These are phyloP conservation scores for Aspidapion aeneum DNA, from an alignment of 2,888 invertebrate genomes.

Conservation along the genomic window DNA sequence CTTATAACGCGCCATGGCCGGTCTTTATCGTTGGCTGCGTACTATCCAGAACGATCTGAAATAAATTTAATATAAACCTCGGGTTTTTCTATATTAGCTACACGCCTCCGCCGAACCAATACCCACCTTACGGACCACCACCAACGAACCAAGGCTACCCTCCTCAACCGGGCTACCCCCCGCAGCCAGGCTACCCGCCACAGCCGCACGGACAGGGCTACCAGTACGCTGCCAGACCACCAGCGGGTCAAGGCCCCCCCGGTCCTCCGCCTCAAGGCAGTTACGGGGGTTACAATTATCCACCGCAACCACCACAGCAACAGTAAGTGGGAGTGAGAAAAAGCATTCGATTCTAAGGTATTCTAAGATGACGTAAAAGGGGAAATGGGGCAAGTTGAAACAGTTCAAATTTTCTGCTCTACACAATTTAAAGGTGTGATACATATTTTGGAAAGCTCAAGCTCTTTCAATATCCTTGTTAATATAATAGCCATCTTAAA, in stretches of 20 bases:
- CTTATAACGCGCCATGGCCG: no score
- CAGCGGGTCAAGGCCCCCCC: slow-evolving; percentile 67
- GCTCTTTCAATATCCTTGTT: no score
- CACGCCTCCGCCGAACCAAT: slow-evolving; percentile 41
- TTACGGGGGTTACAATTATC: slow-evolving; percentile 73
- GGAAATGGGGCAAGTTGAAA: background rate
- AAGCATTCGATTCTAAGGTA: no score
- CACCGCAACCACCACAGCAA: slow-evolving; percentile 61
- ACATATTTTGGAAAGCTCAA: no score
- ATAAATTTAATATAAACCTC: no score
- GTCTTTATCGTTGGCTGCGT: no score
- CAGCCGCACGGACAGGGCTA: slow-evolving; percentile 63
- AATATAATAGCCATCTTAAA: no score
- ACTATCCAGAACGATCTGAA: no score
- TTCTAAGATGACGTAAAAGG: background rate
- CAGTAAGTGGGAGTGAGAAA: no score
- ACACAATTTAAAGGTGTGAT: no score
- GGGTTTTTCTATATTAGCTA: no score
- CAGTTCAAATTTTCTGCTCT: no score
- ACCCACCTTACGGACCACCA: slow-evolving; percentile 42
- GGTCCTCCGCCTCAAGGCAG: slow-evolving; percentile 61
- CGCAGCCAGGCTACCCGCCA: slow-evolving; percentile 56
- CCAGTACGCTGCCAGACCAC: slow-evolving; percentile 59
- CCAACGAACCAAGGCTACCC: slow-evolving; percentile 51
- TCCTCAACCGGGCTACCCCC: slow-evolving; percentile 58